Base-by-base conservation (phyloP, 1,140 invertebrate genomes). In the Planococcus citri region DNA sequence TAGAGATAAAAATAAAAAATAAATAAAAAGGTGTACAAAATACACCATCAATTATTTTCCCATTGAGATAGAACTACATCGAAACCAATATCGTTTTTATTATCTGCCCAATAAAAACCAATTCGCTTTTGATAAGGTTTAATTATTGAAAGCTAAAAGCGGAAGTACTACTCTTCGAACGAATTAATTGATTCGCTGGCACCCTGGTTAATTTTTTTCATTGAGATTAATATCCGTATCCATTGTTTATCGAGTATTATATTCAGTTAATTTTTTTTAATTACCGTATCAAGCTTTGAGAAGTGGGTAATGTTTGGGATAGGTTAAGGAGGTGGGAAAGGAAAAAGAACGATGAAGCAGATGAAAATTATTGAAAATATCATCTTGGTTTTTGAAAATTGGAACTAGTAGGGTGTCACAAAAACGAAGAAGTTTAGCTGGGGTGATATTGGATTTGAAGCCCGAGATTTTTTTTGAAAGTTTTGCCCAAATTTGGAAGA, bases 201-300 rank as follows among this genome's bases (percentile, higher is more conserved):
- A 51, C 41, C 6, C 41, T 20, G 2, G 4, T 51, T 51, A 51
- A 51, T 51, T 20, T 51, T 51, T 51, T n/a, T n/a, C 17, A 51
- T 51, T 51, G 41, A 51, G 41, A 51, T 51, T 51, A 51, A 51
- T 51, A 51, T 51, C 41, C 41, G 10, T 20, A 20, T 51, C 41
- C 41, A 51, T n/a, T n/a, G n/a, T n/a, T n/a, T n/a, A 51, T 51
- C 17, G 4, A 3, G 10, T 2, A 51, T 51, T 51, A 51, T 51
- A 3, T 51, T 51, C n/a, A n/a, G n/a, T 51, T 51, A 51, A 51
- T 37, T 51, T 51, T 51, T 51, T 51, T 51, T 51, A 51, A 51
- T 51, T 33, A 33, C 29, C 4, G 29, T 33, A 12, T 6, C 4
- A 33, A 33, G 12, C 12, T 33, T 3, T 3, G 29, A 6, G 29